Percentiles rank a stretch among this genome's conserved stretches.
phyloP scores from a whole-genome alignment of 2,888 invertebrate species.

The Agonopterix heracliana region DNA sequence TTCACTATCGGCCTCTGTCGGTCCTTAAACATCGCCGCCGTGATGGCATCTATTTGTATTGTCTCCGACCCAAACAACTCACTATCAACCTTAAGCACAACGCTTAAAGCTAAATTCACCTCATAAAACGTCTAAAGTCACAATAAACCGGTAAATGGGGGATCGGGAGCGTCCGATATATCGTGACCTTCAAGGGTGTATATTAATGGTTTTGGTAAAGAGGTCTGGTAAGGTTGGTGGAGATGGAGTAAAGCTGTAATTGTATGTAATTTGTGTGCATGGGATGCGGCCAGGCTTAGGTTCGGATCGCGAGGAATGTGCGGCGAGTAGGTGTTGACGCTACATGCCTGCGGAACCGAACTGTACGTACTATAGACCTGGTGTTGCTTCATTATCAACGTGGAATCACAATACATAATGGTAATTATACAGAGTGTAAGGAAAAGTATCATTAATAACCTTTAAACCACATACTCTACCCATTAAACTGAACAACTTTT shows the following conservation, averaged over 20 bases:
- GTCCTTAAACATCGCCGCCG: constrained; percentile 17
- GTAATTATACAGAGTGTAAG: no score
- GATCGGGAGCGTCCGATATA: constrained; percentile 35
- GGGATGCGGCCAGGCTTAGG: constrained; percentile 40
- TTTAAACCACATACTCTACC: no score
- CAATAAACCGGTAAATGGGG: constrained; percentile 50
- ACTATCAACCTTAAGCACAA: constrained; percentile 32
- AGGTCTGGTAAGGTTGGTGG: constrained; percentile 23
- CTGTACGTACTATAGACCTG: no score
- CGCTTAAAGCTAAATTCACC: constrained; percentile 38
- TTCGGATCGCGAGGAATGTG: constrained; percentile 34
- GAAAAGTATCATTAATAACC: no score
- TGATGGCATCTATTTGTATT: constrained; percentile 64
- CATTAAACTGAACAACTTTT: no score
- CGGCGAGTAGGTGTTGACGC: not conserved
- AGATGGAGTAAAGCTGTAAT: constrained; percentile 36
- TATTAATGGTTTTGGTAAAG: constrained; percentile 12
- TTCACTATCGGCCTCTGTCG: constrained; percentile 10
- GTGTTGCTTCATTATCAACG: no score
- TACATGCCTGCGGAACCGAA: no score
- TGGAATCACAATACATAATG: no score
- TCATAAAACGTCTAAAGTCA: constrained; percentile 36
- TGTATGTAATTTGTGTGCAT: constrained; percentile 52
- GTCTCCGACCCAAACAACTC: constrained; percentile 41
- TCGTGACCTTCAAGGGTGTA: constrained; percentile 23